These are phyloP conservation scores for Recurvirostra avosetta DNA, from an alignment of 2,113 vertebrate species.

Conservation along the genomic window DNA sequence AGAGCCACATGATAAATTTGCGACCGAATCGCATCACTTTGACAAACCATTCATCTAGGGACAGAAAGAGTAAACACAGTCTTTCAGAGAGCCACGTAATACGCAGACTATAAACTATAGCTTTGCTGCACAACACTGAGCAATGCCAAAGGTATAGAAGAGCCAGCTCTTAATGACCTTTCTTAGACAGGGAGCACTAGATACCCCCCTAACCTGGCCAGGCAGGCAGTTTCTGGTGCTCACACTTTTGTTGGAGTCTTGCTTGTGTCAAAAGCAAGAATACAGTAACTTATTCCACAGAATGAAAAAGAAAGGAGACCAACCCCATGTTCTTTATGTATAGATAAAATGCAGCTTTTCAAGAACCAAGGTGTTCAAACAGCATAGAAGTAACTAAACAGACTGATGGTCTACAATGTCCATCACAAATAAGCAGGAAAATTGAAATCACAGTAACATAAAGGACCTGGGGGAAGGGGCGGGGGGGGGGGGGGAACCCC, in stretches of 20 bases:
- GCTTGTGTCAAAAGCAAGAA: neutral
- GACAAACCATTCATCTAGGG: neutral
- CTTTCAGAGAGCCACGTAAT: neutral
- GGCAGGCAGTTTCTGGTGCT: neutral
- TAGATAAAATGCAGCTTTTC: neutral
- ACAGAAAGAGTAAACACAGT: neutral
- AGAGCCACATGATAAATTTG: neutral
- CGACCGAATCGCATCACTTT: neutral
- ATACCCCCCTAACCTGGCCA: neutral
- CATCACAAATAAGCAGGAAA: neutral
- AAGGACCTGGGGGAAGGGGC: accelerated
- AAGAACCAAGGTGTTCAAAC: neutral
- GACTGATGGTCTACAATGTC: accelerated
- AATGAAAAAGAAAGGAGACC: neutral
- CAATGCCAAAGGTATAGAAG: neutral
- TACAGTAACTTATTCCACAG: neutral
- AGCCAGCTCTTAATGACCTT: neutral
- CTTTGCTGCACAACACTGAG: neutral
- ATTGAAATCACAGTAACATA: neutral
- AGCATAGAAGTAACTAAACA: neutral
- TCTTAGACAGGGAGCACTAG: neutral
- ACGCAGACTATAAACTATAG: neutral
- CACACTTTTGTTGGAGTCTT: neutral
- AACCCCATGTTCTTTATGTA: neutral
- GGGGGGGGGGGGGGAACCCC: no score